Conservation (phyloP, 2,113 vertebrate genomes). For the Tylochromis polylepis region DNA sequence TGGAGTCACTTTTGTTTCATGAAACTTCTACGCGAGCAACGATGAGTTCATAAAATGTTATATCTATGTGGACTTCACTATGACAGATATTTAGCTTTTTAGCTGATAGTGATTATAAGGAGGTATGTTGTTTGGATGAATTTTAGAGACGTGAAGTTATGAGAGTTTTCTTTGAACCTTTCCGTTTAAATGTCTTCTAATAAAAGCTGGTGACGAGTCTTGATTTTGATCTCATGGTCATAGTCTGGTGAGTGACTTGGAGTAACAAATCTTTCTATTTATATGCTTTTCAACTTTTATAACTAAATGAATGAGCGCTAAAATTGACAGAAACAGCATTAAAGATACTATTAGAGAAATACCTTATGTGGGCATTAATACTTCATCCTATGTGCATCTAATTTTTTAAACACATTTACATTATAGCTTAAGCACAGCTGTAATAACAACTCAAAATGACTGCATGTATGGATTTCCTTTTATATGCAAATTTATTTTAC, state of each 20-base stretch:
- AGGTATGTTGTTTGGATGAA: conserved; percentile 28
- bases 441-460: neutral
- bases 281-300: neutral
- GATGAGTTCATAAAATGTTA: conserved; percentile 49
- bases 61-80: conserved; percentile 62
- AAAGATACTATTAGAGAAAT: neutral
- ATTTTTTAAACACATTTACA: neutral
- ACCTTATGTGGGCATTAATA: neutral
- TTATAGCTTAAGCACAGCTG: neutral
- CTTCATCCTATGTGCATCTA: neutral
- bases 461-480: neutral
- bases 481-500: neutral
- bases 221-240: neutral
- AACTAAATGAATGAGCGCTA: neutral
- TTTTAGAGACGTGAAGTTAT: conserved; percentile 22
- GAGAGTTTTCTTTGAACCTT: conserved; percentile 24
- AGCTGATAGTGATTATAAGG: conserved; percentile 44
- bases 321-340: neutral
- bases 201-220: conserved; percentile 53
- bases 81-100: conserved; percentile 60
- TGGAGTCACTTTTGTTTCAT: conserved; percentile 50
- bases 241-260: neutral
- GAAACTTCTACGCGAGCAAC: conserved; percentile 37
- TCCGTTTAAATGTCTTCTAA: conserved; percentile 57
- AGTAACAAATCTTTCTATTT: neutral